Conservation (phyloP, 1,140 invertebrate species). For the Lucilia sericata region DNA sequence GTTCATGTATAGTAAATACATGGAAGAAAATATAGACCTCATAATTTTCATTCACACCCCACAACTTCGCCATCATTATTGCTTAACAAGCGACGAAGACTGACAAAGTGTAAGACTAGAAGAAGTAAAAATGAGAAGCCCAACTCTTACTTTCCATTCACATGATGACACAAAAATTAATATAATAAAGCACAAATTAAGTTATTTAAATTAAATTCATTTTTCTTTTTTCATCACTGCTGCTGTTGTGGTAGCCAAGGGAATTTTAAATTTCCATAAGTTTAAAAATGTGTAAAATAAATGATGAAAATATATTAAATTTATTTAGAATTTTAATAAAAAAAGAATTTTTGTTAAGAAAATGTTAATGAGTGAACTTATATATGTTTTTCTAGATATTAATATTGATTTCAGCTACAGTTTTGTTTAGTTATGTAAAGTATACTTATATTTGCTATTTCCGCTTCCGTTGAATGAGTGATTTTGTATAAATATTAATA, state of each 20-base stretch:
- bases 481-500: neutral
- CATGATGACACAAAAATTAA: neutral
- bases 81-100: neutral
- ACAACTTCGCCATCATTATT: too few species aligned
- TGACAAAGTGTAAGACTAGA: too few species aligned
- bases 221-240: neutral
- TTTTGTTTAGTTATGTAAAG: too few species aligned
- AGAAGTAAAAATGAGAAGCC: neutral
- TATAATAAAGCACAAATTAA: neutral
- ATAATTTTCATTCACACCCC: neutral
- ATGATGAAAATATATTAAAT: too few species aligned
- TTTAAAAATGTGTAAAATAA: neutral
- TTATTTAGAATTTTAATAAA: too few species aligned
- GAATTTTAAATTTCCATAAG: neutral
- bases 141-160: neutral
- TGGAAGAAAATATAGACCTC: neutral
- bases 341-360: too few species aligned
- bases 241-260: neutral
- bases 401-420: too few species aligned
- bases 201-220: slow-evolving; percentile 15
- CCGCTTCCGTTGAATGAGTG: slow-evolving; percentile 3
- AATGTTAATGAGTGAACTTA: too few species aligned
- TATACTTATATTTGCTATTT: neutral
- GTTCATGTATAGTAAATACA: neutral
- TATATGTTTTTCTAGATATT: too few species aligned